These are phyloP conservation scores for Pipistrellus nathusii DNA, from an alignment of 2,797 vertebrate species.

Conservation along the genomic window DNA sequence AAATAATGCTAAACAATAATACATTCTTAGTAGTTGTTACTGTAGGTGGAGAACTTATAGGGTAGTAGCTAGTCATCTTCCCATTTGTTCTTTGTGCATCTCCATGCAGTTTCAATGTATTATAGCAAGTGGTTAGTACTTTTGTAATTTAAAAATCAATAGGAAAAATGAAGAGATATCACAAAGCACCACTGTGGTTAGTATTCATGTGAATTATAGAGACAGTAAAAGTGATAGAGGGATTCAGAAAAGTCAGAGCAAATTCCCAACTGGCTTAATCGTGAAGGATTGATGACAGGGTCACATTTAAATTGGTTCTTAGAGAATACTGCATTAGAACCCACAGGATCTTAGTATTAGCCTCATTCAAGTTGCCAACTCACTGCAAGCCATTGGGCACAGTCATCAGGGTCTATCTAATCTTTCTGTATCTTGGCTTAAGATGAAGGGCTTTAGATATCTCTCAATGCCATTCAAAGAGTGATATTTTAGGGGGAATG, in stretches of 20 bases:
- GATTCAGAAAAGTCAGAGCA: neutral
- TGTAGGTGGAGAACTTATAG: neutral
- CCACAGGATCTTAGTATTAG: neutral
- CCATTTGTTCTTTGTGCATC: neutral
- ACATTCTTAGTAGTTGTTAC: neutral
- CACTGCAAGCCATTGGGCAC: neutral
- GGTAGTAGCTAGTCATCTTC: neutral
- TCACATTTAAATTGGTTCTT: neutral
- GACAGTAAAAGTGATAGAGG: neutral
- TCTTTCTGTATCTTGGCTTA: neutral
- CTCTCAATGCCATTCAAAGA: neutral
- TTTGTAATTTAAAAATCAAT: constrained; percentile 37
- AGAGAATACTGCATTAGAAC: neutral
- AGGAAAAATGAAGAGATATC: constrained; percentile 25
- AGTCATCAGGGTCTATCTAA: neutral
- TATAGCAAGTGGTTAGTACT: neutral
- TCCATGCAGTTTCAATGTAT: neutral
- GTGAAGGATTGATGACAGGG: neutral
- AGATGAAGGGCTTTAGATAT: neutral
- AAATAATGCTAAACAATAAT: neutral
- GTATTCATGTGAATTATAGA: neutral
- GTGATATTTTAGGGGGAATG: neutral
- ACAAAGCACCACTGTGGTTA: neutral
- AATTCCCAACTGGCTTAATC: neutral
- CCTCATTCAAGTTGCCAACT: neutral